These are phyloP conservation scores for Apogon hyalosoma DNA, from an alignment of 2,797 vertebrate genomes.

Conservation along the genomic window DNA sequence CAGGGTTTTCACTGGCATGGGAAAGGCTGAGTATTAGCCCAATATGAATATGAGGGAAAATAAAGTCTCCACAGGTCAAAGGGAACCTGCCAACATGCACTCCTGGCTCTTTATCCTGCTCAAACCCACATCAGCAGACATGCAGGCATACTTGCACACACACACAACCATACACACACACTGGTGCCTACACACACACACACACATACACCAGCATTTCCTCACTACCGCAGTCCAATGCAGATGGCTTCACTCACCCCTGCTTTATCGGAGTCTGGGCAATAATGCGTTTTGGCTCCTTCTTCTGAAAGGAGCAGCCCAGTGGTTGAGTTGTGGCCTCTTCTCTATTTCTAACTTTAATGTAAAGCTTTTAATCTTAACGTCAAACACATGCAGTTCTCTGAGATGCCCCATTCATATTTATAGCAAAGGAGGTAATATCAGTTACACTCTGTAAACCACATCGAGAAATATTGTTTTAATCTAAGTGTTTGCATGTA, in stretches of 20 bases:
- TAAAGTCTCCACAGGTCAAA: conserved; percentile 77
- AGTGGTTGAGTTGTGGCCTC: conserved; percentile 41
- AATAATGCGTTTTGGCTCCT: conserved; percentile 51
- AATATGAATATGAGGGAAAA: conserved; percentile 77
- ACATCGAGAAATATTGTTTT: conserved; percentile 34
- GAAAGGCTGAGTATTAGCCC: conserved; percentile 72
- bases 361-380: conserved; percentile 58
- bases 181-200: conserved; percentile 24
- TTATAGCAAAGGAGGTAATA: conserved; percentile 37
- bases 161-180: not conserved
- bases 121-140: conserved; percentile 54
- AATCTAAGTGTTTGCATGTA: conserved; percentile 14
- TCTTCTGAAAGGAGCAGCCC: conserved; percentile 47
- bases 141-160: conserved; percentile 9
- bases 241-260: conserved; percentile 29
- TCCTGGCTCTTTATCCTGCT: conserved; percentile 63
- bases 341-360: conserved; percentile 36
- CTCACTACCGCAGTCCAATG: conserved; percentile 17
- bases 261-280: conserved; percentile 58
- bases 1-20: conserved; percentile 77
- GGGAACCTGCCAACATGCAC: conserved; percentile 72
- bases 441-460: conserved; percentile 43
- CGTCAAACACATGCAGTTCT: conserved; percentile 59
- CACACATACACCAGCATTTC: conserved; percentile 10
- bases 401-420: conserved; percentile 41